Conservation (phyloP, 2,113 vertebrate genomes). For the Aptenodytes patagonicus region DNA sequence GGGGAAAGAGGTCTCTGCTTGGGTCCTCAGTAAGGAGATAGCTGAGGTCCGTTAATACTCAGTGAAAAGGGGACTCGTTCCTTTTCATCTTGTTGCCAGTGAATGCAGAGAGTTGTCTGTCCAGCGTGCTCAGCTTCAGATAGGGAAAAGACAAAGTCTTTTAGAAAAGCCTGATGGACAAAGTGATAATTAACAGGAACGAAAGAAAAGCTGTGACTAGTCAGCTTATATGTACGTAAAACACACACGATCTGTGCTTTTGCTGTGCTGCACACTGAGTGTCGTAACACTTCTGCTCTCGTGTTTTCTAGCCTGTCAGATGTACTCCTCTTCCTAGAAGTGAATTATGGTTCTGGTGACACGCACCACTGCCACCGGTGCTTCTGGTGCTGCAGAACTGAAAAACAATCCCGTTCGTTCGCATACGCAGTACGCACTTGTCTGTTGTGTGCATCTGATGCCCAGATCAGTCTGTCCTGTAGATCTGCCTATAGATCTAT, state of each 20-base stretch:
- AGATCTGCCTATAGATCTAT: background rate
- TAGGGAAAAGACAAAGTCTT: background rate
- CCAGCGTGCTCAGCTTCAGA: background rate
- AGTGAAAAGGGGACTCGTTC: background rate
- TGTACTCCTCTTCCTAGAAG: background rate
- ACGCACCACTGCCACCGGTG: background rate
- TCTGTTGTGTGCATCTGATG: background rate
- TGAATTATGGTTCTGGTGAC: background rate
- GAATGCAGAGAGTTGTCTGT: background rate
- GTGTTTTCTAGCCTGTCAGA: background rate
- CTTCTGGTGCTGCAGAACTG: background rate
- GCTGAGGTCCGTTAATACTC: background rate
- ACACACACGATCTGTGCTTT: background rate
- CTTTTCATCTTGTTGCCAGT: background rate
- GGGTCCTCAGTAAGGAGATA: background rate
- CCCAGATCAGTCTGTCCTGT: background rate
- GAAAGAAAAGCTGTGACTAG: background rate
- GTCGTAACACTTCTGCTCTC: background rate
- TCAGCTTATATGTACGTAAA: accelerated
- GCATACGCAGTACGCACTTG: background rate
- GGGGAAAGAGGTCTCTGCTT: background rate
- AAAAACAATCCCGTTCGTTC: background rate
- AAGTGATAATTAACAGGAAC: background rate
- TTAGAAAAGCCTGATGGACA: background rate
- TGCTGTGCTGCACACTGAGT: background rate